Evolutionary conservation across 1,140 invertebrate species (phyloP).

Genomic region (Lordiphosa clarofinis): DNA sequence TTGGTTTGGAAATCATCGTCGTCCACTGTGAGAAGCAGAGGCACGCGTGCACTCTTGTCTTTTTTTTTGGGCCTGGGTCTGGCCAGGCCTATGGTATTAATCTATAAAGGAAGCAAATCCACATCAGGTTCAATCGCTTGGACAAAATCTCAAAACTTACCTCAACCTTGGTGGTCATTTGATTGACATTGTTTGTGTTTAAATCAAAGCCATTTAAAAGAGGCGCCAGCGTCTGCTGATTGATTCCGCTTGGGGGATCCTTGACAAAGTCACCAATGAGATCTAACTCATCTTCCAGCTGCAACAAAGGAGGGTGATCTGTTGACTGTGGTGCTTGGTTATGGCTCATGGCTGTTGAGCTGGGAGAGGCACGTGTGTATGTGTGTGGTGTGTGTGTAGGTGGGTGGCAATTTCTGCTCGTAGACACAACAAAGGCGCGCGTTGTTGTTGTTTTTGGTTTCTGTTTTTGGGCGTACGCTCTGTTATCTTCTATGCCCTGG

Average conservation of each 20-base stretch:
- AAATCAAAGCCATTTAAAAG: slow-evolving; percentile 52
- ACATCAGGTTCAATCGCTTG: neutral
- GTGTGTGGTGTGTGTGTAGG: slow-evolving; percentile 5
- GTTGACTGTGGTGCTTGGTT: slow-evolving; percentile 15
- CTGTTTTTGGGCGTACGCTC: slow-evolving; percentile 54
- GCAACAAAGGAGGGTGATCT: slow-evolving; percentile 50
- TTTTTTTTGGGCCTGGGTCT: slow-evolving; percentile 50
- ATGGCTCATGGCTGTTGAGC: slow-evolving; percentile 24
- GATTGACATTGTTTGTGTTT: slow-evolving; percentile 26
- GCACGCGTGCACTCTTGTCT: slow-evolving; percentile 46
- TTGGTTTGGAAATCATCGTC: slow-evolving; percentile 52
- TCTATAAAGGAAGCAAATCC: slow-evolving; percentile 27
- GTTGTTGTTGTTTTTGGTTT: slow-evolving; percentile 32
- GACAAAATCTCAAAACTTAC: slow-evolving; percentile 20
- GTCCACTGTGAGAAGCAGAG: slow-evolving; percentile 64
- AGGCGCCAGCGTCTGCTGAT: slow-evolving; percentile 23
- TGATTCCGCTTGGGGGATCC: slow-evolving; percentile 32
- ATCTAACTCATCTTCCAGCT: slow-evolving; percentile 70
- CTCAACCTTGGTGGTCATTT: slow-evolving; percentile 70
- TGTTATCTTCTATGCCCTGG: slow-evolving; percentile 54
- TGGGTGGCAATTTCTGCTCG: slow-evolving; percentile 16
- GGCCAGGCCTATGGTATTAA: slow-evolving; percentile 65
- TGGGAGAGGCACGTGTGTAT: slow-evolving; percentile 19
- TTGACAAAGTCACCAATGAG: slow-evolving; percentile 68
- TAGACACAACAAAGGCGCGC: slow-evolving; percentile 56